Evolutionary conservation across 2,113 vertebrate species (phyloP).

Genomic region (Mugil cephalus): DNA sequence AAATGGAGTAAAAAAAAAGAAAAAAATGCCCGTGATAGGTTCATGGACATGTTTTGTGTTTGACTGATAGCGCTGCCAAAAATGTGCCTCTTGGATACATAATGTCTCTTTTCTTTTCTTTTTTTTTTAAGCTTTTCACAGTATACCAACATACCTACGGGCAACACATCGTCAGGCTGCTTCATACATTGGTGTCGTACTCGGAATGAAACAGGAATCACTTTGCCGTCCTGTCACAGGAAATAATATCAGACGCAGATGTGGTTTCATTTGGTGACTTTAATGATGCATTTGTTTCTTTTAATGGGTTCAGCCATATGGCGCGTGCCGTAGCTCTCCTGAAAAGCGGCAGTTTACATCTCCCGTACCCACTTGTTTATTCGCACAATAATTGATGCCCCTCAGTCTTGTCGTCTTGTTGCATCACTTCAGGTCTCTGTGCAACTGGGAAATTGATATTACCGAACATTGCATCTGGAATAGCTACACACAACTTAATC

Average conservation of each 20-base stretch:
- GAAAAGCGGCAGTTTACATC: conserved; percentile 46
- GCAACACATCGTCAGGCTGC: no score
- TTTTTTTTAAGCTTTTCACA: neutral
- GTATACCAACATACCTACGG: neutral
- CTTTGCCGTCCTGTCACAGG: neutral
- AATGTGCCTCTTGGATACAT: neutral
- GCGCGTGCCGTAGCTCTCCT: conserved; percentile 54
- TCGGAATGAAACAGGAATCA: neutral
- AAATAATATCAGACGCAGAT: conserved; percentile 15
- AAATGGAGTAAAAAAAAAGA: neutral
- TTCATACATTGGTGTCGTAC: neutral
- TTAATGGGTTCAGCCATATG: conserved; percentile 60
- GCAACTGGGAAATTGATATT: neutral
- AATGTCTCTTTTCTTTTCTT: neutral
- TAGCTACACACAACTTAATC: neutral
- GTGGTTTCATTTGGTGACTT: conserved; percentile 21
- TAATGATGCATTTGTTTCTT: conserved; percentile 48
- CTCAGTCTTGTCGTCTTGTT: conserved; percentile 58
- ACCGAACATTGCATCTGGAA: neutral
- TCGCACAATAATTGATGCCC: conserved; percentile 52
- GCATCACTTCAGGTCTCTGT: neutral
- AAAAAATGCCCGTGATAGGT: conserved; percentile 32
- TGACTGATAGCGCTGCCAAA: conserved; percentile 29
- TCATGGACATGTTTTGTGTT: conserved; percentile 40
- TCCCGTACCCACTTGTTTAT: conserved; percentile 53